phyloP scores from a whole-genome alignment of 2,113 vertebrate genomes.

The Megaleporinus macrocephalus region DNA sequence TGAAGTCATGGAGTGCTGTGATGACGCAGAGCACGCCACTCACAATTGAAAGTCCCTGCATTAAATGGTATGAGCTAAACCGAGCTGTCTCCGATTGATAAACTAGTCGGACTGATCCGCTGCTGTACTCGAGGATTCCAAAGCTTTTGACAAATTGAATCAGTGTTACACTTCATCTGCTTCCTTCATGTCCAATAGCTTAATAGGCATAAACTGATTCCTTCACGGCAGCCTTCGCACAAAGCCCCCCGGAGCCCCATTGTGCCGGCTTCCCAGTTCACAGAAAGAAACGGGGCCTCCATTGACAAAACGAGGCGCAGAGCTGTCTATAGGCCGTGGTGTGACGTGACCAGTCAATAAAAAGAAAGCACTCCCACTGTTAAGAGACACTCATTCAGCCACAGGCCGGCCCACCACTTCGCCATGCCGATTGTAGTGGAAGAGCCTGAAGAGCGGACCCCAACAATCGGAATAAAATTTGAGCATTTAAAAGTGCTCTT shows the following conservation, averaged over 20 bases:
- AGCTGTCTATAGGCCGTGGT: not conserved
- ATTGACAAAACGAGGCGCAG: not conserved
- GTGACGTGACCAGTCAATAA: slow-evolving; percentile 11
- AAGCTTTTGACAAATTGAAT: slow-evolving; percentile 8
- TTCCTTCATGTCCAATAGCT: not conserved
- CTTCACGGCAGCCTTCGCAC: slow-evolving; percentile 7
- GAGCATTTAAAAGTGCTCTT: not conserved
- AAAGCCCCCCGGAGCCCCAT: not conserved
- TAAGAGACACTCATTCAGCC: not conserved
- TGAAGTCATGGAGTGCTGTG: not conserved
- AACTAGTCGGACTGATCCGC: not conserved
- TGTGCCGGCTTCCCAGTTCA: not conserved
- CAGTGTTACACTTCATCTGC: not conserved
- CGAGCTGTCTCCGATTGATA: not conserved
- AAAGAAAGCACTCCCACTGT: not conserved
- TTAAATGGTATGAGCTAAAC: not conserved
- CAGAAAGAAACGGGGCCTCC: not conserved
- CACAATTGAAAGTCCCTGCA: not conserved
- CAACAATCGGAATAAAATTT: not conserved
- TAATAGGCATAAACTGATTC: not conserved
- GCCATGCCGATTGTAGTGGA: not conserved
- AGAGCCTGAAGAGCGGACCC: too few species aligned
- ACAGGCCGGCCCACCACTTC: not conserved
- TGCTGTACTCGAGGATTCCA: not conserved
- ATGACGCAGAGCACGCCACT: not conserved